A percentile compares a stretch with the other conserved stretches of the same genome.
phyloP scores from a whole-genome alignment of 2,888 invertebrate genomes.

The Epinotia ramella region DNA sequence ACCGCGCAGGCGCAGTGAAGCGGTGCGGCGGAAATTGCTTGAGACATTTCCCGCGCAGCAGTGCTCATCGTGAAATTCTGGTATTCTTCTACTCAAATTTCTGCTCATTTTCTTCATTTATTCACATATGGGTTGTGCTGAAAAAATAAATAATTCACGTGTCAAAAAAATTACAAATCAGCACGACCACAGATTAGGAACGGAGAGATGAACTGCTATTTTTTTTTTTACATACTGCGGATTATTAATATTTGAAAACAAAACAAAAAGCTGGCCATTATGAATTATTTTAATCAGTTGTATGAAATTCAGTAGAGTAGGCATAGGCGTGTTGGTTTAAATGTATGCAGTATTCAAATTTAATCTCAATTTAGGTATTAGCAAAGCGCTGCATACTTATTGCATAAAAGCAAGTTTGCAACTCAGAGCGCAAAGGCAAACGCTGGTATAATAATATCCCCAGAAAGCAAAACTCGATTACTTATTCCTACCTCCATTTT shows the following conservation, averaged over 20 bases:
- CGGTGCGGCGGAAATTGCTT: conserved; percentile 86
- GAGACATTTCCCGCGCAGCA: conserved; percentile 83
- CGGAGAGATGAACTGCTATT: background rate
- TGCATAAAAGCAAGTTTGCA: conserved; percentile 23
- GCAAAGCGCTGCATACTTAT: conserved; percentile 9
- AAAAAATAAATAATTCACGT: conserved; percentile 67
- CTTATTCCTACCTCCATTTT: conserved; percentile 15
- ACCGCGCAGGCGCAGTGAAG: conserved; percentile 89
- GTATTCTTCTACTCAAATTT: conserved; percentile 73
- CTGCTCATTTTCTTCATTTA: conserved; percentile 78
- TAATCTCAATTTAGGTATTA: background rate
- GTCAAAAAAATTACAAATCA: conserved; percentile 53
- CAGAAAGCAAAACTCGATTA: background rate
- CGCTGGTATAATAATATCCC: background rate
- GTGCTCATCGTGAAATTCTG: conserved; percentile 80
- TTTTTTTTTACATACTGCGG: background rate
- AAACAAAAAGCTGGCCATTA: background rate
- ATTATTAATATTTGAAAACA: background rate
- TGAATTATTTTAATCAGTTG: background rate
- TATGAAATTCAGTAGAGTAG: background rate
- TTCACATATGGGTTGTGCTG: conserved; percentile 76
- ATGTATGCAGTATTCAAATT: background rate
- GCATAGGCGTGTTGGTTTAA: too few relatives aligned
- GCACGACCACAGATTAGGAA: conserved; percentile 51
- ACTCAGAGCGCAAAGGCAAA: conserved; percentile 19